Evolutionary conservation across 1,140 invertebrate species (phyloP).

Genomic region (Subanguina moxae): DNA sequence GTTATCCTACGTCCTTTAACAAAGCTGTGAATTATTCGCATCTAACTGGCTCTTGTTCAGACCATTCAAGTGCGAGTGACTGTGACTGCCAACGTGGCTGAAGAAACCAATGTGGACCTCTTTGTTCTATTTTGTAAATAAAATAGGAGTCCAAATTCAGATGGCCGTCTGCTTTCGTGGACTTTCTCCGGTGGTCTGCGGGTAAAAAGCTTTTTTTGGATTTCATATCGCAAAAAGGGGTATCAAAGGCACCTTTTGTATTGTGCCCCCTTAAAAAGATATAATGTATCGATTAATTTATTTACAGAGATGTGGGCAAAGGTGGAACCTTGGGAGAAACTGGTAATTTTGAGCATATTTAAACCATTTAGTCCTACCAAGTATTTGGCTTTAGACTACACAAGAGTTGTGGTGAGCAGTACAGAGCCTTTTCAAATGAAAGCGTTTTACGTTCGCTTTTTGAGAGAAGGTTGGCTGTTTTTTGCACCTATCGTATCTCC

Average conservation of each 20-base stretch:
- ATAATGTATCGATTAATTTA: too few relatives aligned
- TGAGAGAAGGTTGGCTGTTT: background rate
- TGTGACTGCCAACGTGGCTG: slow-evolving; percentile 27
- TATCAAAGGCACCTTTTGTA: too few relatives aligned
- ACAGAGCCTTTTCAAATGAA: slow-evolving; percentile 25
- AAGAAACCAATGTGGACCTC: slow-evolving; percentile 14
- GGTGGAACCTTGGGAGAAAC: slow-evolving; percentile 22
- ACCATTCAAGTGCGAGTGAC: slow-evolving; percentile 41
- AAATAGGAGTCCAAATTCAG: slow-evolving; percentile 18
- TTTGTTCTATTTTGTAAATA: background rate
- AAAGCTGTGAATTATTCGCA: too few relatives aligned
- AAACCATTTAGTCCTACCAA: too few relatives aligned
- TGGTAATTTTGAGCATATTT: background rate
- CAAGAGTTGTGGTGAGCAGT: slow-evolving; percentile 15
- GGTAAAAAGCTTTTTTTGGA: background rate
- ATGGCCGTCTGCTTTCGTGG: slow-evolving; percentile 39
- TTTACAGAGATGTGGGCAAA: slow-evolving; percentile 25
- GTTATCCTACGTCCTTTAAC: too few relatives aligned
- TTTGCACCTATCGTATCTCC: too few relatives aligned
- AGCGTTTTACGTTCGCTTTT: slow-evolving; percentile 37
- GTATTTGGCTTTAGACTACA: slow-evolving; percentile 33
- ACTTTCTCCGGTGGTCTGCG: slow-evolving; percentile 41
- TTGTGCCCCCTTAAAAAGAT: too few relatives aligned
- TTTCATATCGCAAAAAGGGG: too few relatives aligned
- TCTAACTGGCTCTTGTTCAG: too few relatives aligned